Conservation (phyloP, 1,140 invertebrate genomes). For the Drosophila setifemur region DNA sequence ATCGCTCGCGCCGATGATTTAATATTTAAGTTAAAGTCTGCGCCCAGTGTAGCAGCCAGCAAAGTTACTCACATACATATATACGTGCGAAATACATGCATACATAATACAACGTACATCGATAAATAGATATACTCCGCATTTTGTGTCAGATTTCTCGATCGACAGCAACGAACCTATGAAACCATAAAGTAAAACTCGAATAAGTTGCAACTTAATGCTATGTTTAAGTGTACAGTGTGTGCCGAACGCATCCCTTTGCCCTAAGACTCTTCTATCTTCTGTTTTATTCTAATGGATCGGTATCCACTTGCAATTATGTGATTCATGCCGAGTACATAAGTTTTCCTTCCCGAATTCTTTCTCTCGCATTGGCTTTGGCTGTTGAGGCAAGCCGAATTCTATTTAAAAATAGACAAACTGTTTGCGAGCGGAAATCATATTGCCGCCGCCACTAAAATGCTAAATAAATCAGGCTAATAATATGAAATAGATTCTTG, state of each 20-base stretch:
- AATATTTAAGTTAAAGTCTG: slow-evolving; percentile 75
- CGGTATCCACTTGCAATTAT: slow-evolving; percentile 38
- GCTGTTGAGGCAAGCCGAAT: slow-evolving; percentile 49
- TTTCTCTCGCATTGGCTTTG: slow-evolving; percentile 5
- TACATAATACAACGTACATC: slow-evolving; percentile 42
- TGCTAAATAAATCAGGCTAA: slow-evolving; percentile 41
- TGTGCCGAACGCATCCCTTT: not conserved
- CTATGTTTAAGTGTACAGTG: slow-evolving; percentile 15
- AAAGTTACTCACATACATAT: slow-evolving; percentile 66
- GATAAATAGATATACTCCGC: slow-evolving; percentile 33
- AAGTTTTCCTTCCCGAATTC: slow-evolving; percentile 29
- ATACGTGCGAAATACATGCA: slow-evolving; percentile 47
- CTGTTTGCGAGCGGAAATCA: slow-evolving; percentile 62
- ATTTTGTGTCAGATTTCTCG: slow-evolving; percentile 8
- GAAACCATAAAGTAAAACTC: slow-evolving; percentile 22
- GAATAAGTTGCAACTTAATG: not conserved
- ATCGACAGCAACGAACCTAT: slow-evolving; percentile 21
- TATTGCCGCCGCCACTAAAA: slow-evolving; percentile 53
- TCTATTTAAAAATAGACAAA: slow-evolving; percentile 72
- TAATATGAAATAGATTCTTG: slow-evolving; percentile 38
- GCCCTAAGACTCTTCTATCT: slow-evolving; percentile 12
- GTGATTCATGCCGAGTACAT: slow-evolving; percentile 49
- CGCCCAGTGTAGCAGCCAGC: slow-evolving; percentile 40
- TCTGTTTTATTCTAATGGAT: slow-evolving; percentile 18
- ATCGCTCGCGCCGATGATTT: slow-evolving; percentile 79